A percentile compares a stretch with the other conserved stretches of the same genome.
Evolutionary conservation across 2,888 invertebrate species (phyloP).

Genomic region (Tinea pellionella): DNA sequence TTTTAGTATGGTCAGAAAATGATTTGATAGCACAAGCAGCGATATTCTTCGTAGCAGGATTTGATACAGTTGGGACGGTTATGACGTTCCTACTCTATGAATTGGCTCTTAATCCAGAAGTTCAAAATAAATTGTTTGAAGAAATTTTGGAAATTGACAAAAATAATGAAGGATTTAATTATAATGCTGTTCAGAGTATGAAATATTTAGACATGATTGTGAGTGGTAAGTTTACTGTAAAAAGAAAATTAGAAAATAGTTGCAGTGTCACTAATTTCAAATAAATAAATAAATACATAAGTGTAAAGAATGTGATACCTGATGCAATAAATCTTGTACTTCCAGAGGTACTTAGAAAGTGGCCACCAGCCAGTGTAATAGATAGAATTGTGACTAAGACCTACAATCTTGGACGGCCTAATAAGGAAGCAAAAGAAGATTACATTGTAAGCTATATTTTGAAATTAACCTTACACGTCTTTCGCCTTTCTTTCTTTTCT

Average conservation of each 20-base stretch:
- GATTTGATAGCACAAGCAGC: conserved; percentile 22
- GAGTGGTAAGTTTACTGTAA: conserved; percentile 29
- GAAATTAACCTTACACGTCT: no score
- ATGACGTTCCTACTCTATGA: conserved; percentile 24
- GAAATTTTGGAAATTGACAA: conserved; percentile 33
- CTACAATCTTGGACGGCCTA: conserved; percentile 36
- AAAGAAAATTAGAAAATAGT: no score
- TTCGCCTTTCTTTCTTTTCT: no score
- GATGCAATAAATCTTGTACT: background rate
- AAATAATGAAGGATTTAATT: conserved; percentile 49
- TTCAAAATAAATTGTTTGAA: conserved; percentile 28
- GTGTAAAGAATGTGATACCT: no score
- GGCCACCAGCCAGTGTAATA: conserved; percentile 38
- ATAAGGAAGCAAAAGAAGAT: conserved; percentile 21
- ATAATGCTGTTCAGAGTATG: conserved; percentile 34
- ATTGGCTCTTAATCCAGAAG: conserved; percentile 23
- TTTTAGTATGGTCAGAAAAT: conserved; percentile 21
- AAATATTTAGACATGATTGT: conserved; percentile 61
- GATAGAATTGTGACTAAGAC: conserved; percentile 59
- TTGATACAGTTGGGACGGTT: conserved; percentile 22
- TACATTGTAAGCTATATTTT: conserved; percentile 26
- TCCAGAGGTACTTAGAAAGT: conserved; percentile 40
- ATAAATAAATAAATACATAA: no score
- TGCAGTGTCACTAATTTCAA: no score
- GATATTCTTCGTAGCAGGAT: conserved; percentile 22